Conservation (phyloP, 2,888 invertebrate species). For the Diadegma fenestrale region DNA sequence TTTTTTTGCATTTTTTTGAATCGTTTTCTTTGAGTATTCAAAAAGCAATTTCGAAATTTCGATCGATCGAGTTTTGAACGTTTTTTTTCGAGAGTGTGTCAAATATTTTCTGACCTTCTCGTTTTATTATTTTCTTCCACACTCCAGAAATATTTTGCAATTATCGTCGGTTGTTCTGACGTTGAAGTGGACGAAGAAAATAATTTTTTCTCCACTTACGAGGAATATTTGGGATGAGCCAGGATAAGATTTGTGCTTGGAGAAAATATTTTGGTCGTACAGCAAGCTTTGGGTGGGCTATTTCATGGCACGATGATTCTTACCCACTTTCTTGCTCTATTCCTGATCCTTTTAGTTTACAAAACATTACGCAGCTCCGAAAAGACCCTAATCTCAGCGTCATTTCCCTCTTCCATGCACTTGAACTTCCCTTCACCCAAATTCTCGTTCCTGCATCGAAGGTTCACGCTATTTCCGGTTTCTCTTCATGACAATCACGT, state of each 20-base stretch:
- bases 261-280: slow-evolving; percentile 34
- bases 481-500: slow-evolving; percentile 43
- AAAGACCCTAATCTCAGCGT: slow-evolving; percentile 63
- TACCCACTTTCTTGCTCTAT: slow-evolving; percentile 31
- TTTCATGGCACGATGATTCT: slow-evolving; percentile 74
- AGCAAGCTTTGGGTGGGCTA: slow-evolving; percentile 69
- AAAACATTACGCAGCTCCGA: slow-evolving; percentile 57
- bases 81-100: neutral
- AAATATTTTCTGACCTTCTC: neutral
- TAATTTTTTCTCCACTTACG: slow-evolving; percentile 30
- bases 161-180: slow-evolving; percentile 6
- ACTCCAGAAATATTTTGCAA: neutral
- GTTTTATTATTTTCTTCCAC: neutral
- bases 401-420: slow-evolving; percentile 68
- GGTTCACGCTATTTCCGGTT: slow-evolving; percentile 68
- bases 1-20: neutral
- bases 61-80: neutral
- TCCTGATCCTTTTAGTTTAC: slow-evolving; percentile 68
- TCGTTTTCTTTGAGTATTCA: neutral
- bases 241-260: too few species aligned
- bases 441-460: slow-evolving; percentile 41
- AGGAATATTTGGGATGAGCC: slow-evolving; percentile 57
- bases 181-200: slow-evolving; percentile 34
- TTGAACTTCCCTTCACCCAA: slow-evolving; percentile 55
- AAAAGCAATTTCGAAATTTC: neutral